Percentiles rank a stretch among this genome's conserved stretches.
Evolutionary conservation across 37 sponge, comb jelly and placozoan species (phyloP).

Genomic region (Ianthella basta): DNA sequence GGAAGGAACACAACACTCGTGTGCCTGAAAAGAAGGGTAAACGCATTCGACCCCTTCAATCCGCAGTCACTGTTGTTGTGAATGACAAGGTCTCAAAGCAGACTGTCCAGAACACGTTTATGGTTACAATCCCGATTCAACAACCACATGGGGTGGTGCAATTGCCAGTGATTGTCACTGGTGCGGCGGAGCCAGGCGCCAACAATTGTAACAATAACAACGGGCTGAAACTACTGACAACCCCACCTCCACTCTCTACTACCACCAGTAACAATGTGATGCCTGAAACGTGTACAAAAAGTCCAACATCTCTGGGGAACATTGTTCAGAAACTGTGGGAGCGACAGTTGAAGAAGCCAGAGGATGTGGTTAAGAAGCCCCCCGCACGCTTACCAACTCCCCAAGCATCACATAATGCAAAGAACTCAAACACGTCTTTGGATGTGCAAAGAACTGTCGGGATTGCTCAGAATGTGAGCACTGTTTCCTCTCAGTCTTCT

Average conservation of each 20-base stretch:
- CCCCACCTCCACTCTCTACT: not conserved
- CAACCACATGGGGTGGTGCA: not conserved
- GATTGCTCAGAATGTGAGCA: no score
- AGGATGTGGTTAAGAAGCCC: no score
- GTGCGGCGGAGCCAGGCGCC: no score
- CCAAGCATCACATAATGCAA: no score
- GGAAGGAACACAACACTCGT: not conserved
- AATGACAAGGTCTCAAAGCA: not conserved
- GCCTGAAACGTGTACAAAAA: not conserved
- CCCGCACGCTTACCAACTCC: no score
- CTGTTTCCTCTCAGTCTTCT: no score
- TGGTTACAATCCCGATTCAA: not conserved
- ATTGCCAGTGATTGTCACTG: not conserved
- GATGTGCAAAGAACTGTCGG: no score
- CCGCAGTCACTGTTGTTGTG: not conserved
- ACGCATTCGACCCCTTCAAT: no score
- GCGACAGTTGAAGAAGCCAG: not conserved
- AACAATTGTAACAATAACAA: no score
- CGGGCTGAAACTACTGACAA: no score
- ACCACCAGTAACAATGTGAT: not conserved
- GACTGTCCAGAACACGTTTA: not conserved
- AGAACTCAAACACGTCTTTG: no score
- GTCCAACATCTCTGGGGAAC: constrained; percentile 1
- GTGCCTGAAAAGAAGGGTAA: not conserved
- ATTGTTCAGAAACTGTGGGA: constrained; percentile 9